Evolutionary conservation across 2,888 invertebrate genomes (phyloP).

Genomic region (Orthosia gothica): DNA sequence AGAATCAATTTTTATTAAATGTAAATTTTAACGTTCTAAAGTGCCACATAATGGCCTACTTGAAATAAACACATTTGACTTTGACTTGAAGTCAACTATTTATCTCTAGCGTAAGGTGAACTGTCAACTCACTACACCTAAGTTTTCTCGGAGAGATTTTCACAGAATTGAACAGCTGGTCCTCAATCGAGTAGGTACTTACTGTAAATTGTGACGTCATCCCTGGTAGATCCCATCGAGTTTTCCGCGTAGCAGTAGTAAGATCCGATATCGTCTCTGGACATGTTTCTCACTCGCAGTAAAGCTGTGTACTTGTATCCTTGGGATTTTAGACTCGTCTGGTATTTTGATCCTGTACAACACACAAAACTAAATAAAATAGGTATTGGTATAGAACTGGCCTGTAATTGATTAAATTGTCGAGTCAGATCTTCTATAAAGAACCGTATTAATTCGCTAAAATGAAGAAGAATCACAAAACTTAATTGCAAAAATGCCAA

Average conservation of each 20-base stretch:
- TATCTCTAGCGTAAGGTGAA: no score
- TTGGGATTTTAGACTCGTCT: constrained; percentile 75
- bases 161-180: not conserved
- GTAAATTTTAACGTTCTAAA: no score
- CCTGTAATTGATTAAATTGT: not conserved
- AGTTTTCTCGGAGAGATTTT: not conserved
- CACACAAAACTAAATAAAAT: not conserved
- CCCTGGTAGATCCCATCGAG: constrained; percentile 92
- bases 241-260: constrained; percentile 93
- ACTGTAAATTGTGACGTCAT: constrained; percentile 93
- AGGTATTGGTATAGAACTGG: not conserved
- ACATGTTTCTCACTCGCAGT: constrained; percentile 90
- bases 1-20: no score
- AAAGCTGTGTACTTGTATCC: constrained; percentile 92
- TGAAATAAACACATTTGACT: no score
- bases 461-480: not conserved
- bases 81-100: no score
- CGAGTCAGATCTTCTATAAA: not conserved
- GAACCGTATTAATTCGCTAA: not conserved
- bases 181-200: constrained; percentile 77
- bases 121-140: no score
- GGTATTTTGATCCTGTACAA: constrained; percentile 77
- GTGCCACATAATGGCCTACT: no score
- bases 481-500: no score
- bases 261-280: constrained; percentile 91